These are phyloP conservation scores for Lordiphosa stackelbergi DNA, from an alignment of 1,140 invertebrate genomes.

Conservation along the genomic window DNA sequence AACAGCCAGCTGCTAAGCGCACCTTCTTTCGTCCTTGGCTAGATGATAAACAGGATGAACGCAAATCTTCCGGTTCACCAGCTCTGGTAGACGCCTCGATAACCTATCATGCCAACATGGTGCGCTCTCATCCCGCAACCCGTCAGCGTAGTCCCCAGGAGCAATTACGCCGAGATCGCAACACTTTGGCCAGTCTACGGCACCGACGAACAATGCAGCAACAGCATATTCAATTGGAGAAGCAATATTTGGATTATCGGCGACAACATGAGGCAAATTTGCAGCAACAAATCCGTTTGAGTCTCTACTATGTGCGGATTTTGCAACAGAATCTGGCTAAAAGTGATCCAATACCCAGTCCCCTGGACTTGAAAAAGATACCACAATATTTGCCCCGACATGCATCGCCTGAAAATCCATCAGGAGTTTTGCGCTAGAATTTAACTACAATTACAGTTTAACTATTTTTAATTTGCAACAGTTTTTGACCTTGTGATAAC, in stretches of 20 bases:
- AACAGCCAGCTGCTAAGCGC: slow-evolving; percentile 42
- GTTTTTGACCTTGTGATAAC: slow-evolving; percentile 35
- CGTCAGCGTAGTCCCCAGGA: slow-evolving; percentile 49
- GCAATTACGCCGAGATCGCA: slow-evolving; percentile 50
- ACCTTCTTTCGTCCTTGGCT: slow-evolving; percentile 55
- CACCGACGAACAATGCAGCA: slow-evolving; percentile 45
- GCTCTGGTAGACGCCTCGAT: slow-evolving; percentile 9
- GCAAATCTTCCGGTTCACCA: not conserved
- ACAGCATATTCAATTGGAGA: slow-evolving; percentile 39
- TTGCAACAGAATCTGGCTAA: slow-evolving; percentile 42
- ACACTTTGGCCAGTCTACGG: slow-evolving; percentile 44
- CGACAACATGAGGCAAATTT: slow-evolving; percentile 40
- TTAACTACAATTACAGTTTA: not conserved
- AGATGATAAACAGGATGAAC: slow-evolving; percentile 25
- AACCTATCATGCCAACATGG: slow-evolving; percentile 52
- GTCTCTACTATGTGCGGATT: slow-evolving; percentile 52
- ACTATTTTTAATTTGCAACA: not conserved
- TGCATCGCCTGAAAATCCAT: slow-evolving; percentile 20
- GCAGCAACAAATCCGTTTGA: slow-evolving; percentile 51
- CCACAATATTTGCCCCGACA: not conserved
- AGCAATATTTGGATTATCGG: slow-evolving; percentile 32
- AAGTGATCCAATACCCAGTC: slow-evolving; percentile 12
- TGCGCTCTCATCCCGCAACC: slow-evolving; percentile 22
- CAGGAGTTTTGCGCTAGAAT: slow-evolving; percentile 7
- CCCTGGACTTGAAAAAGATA: slow-evolving; percentile 7